phyloP scores from a whole-genome alignment of 1,140 invertebrate genomes.

The Orius insidiosus region DNA sequence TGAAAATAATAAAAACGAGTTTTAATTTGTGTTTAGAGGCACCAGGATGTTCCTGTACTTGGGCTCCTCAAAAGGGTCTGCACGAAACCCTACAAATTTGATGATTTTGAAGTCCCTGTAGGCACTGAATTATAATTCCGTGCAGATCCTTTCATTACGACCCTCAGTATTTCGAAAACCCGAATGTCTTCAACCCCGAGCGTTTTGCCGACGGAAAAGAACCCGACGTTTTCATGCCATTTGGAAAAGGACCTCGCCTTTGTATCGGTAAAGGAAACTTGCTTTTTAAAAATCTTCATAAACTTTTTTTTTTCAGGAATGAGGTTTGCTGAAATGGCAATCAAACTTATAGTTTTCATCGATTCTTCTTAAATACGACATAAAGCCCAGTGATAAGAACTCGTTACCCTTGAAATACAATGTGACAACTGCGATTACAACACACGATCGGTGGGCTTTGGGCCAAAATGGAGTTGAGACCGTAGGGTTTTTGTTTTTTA shows the following conservation, averaged over 20 bases:
- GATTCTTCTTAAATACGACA: no score
- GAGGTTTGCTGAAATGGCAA: no score
- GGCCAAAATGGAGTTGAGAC: no score
- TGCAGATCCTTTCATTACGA: not conserved
- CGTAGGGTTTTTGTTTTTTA: no score
- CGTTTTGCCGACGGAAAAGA: not conserved
- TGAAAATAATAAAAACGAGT: not conserved
- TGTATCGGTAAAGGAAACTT: slow-evolving; percentile 3
- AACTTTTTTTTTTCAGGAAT: no score
- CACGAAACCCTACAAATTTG: not conserved
- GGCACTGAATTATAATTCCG: not conserved
- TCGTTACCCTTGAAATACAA: no score
- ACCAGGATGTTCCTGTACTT: not conserved
- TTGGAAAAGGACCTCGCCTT: slow-evolving; percentile 1
- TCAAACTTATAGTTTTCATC: no score
- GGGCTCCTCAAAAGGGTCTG: slow-evolving; percentile 1
- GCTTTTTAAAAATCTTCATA: no score
- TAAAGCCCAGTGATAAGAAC: no score
- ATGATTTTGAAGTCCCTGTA: not conserved
- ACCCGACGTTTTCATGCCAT: not conserved
- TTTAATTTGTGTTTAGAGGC: not conserved
- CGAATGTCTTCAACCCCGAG: slow-evolving; percentile 1
- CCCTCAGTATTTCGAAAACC: not conserved
- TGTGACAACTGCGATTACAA: no score
- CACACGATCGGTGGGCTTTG: no score